A percentile compares a stretch with the other conserved stretches of the same genome.
phyloP scores from a whole-genome alignment of 2,797 vertebrate species.

The Darevskia nairensis region DNA sequence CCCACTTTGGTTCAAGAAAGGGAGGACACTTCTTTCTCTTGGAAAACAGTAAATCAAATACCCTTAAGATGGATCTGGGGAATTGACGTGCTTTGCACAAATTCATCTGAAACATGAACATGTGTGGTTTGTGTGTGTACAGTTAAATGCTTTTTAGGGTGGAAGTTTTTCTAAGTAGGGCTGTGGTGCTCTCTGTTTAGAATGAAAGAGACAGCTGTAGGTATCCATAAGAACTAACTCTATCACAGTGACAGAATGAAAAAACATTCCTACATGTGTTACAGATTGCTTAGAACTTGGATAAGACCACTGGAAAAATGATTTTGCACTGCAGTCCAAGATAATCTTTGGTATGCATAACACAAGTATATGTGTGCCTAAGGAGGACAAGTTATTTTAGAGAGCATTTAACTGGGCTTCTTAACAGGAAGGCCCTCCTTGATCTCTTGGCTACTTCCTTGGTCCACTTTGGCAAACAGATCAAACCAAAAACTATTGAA shows the following conservation, averaged over 20 bases:
- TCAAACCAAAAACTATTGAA: neutral
- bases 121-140: neutral
- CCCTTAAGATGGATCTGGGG: neutral
- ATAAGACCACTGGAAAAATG: slow-evolving; percentile 25
- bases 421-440: neutral
- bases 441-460: neutral
- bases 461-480: neutral
- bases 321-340: neutral
- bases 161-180: neutral
- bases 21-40: neutral
- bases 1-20: neutral
- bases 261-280: slow-evolving; percentile 32
- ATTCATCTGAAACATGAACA: neutral
- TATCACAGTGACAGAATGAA: slow-evolving; percentile 36
- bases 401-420: neutral
- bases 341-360: neutral
- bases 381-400: neutral
- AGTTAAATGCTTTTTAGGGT: neutral
- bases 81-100: neutral
- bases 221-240: slow-evolving; percentile 22
- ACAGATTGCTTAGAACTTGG: slow-evolving; percentile 49
- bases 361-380: neutral
- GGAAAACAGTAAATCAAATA: neutral
- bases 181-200: slow-evolving; percentile 27
- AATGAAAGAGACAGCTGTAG: neutral